Evolutionary conservation across 1,140 invertebrate genomes (phyloP).

Genomic region (Brachionus paranguensis): DNA sequence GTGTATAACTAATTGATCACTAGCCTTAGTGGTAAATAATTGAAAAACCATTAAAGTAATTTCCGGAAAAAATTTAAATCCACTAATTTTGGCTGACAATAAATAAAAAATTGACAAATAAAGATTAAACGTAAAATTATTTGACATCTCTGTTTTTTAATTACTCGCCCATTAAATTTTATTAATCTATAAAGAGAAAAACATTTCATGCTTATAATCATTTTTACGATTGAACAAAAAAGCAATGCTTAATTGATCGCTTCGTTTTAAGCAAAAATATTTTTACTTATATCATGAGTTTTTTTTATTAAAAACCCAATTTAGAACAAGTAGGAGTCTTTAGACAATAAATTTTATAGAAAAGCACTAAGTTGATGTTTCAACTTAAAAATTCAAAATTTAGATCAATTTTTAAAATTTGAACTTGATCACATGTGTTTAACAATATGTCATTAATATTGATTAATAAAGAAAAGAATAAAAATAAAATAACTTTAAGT

Average conservation of each 20-base stretch:
- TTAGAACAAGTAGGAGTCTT: neutral
- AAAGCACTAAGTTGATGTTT: no score
- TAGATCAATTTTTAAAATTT: no score
- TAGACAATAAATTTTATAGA: neutral
- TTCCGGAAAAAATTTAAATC: neutral
- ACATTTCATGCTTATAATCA: neutral
- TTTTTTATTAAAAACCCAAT: neutral
- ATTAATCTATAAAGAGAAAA: neutral
- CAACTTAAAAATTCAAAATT: no score
- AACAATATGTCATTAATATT: no score
- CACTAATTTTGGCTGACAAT: neutral
- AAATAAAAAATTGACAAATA: neutral
- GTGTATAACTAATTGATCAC: no score
- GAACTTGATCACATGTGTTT: no score
- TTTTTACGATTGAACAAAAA: neutral
- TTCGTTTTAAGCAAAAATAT: no score
- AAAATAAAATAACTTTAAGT: no score
- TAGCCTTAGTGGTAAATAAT: neutral
- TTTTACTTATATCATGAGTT: neutral
- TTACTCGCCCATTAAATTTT: neutral
- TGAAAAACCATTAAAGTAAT: neutral
- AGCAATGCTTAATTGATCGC: neutral
- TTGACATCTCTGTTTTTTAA: neutral
- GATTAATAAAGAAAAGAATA: no score
- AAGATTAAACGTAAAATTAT: neutral